A percentile compares a stretch with the other conserved stretches of the same genome.
These are phyloP conservation scores for Sarcoramphus papa DNA, from an alignment of 2,797 vertebrate species.

Conservation along the genomic window DNA sequence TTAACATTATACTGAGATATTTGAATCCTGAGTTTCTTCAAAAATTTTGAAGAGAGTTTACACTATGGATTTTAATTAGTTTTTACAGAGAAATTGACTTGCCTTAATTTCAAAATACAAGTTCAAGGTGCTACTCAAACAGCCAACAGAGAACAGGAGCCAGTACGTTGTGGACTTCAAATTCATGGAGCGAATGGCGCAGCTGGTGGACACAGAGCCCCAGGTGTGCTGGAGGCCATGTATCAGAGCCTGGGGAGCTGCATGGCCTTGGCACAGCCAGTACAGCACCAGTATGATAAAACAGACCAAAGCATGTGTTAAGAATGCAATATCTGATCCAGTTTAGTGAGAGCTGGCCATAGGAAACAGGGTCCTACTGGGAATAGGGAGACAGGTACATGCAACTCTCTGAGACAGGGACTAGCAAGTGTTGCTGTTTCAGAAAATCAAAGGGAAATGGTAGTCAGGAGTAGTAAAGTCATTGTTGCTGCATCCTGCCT, in stretches of 20 bases:
- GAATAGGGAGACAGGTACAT: neutral
- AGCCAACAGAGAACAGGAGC: neutral
- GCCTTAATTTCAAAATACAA: neutral
- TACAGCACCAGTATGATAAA: neutral
- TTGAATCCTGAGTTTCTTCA: neutral
- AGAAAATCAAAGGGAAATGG: neutral
- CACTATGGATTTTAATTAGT: neutral
- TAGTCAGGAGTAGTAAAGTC: neutral
- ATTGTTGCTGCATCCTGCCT: neutral
- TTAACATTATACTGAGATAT: neutral
- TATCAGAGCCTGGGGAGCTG: neutral
- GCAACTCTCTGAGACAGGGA: neutral
- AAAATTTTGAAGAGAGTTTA: neutral
- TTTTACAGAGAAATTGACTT: neutral
- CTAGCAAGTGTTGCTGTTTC: neutral
- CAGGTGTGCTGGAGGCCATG: no score
- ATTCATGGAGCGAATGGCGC: neutral
- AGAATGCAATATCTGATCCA: neutral
- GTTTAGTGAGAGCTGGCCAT: neutral
- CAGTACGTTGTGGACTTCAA: fast-evolving
- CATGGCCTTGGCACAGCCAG: neutral
- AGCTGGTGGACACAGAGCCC: no score
- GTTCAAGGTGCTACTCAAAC: neutral
- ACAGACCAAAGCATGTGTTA: neutral
- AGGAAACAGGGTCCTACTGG: neutral